phyloP scores from a whole-genome alignment of 2,888 invertebrate species.

The Sceliomorpha sp. region DNA sequence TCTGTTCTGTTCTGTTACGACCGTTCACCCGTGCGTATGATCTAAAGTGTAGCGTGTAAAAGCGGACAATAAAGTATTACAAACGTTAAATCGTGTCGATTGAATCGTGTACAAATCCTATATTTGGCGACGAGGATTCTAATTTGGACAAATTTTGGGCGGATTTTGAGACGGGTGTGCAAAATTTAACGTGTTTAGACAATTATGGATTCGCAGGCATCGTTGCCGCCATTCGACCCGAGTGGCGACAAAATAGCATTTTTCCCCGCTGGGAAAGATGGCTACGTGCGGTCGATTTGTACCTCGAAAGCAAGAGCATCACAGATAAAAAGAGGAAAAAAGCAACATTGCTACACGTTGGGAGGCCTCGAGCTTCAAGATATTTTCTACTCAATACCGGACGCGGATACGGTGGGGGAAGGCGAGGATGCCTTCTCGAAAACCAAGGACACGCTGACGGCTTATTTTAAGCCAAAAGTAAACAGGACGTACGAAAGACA shows the following conservation, averaged over 20 bases:
- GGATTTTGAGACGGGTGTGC: not conserved
- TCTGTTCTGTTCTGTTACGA: too few relatives aligned
- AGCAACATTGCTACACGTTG: constrained; percentile 12
- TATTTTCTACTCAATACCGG: constrained; percentile 15
- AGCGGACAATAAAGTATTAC: too few relatives aligned
- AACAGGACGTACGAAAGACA: too few relatives aligned
- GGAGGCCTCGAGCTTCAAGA: constrained; percentile 26
- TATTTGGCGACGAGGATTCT: constrained; percentile 9
- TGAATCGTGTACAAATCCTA: not conserved
- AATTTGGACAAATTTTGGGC: too few relatives aligned
- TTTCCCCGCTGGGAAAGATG: constrained; percentile 25
- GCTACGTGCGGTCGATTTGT: constrained; percentile 11
- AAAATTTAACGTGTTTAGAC: too few relatives aligned
- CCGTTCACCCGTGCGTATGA: too few relatives aligned
- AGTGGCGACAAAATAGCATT: constrained; percentile 3
- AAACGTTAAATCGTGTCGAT: constrained; percentile 3
- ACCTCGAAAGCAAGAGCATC: constrained; percentile 2
- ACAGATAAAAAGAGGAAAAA: constrained; percentile 5
- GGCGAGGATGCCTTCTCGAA: too few relatives aligned
- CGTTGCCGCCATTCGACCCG: constrained; percentile 9
- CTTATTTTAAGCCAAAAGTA: too few relatives aligned
- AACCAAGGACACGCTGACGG: too few relatives aligned
- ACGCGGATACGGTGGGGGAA: not conserved
- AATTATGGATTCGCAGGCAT: too few relatives aligned
- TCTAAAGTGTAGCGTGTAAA: too few relatives aligned